Evolutionary conservation across 2,113 vertebrate genomes (phyloP).

Genomic region (Dromas ardeola): DNA sequence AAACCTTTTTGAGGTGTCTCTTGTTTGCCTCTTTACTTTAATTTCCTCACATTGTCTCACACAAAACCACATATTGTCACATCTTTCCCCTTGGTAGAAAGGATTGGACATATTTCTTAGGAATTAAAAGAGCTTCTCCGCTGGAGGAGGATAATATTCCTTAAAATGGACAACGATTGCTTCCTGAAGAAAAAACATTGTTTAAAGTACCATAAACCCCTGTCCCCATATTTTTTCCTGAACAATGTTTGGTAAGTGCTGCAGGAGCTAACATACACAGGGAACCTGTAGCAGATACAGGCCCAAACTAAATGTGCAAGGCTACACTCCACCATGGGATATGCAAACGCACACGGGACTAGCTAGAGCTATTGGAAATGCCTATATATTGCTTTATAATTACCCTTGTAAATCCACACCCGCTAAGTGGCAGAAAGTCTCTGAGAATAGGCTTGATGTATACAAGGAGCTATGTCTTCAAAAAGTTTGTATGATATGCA

Average conservation of each 20-base stretch:
- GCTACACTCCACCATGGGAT: neutral
- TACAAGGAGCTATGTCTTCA: neutral
- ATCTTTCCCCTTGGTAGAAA: neutral
- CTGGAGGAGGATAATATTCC: neutral
- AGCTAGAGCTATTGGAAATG: neutral
- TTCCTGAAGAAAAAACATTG: neutral
- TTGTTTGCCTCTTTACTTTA: neutral
- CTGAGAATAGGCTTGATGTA: neutral
- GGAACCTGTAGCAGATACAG: neutral
- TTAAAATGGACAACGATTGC: neutral
- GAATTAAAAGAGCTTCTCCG: neutral
- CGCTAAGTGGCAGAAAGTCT: neutral
- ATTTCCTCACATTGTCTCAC: neutral
- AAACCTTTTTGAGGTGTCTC: neutral
- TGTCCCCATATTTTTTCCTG: neutral
- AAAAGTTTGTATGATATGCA: neutral
- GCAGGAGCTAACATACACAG: neutral
- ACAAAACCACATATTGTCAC: neutral
- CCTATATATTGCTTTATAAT: neutral
- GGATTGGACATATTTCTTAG: neutral
- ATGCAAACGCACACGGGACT: rapidly evolving
- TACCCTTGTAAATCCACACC: neutral
- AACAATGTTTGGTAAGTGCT: rapidly evolving
- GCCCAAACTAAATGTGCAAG: neutral
- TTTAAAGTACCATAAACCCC: neutral